Evolutionary conservation across 2,797 vertebrate species (phyloP).

Genomic region (Lophura swinhoii): DNA sequence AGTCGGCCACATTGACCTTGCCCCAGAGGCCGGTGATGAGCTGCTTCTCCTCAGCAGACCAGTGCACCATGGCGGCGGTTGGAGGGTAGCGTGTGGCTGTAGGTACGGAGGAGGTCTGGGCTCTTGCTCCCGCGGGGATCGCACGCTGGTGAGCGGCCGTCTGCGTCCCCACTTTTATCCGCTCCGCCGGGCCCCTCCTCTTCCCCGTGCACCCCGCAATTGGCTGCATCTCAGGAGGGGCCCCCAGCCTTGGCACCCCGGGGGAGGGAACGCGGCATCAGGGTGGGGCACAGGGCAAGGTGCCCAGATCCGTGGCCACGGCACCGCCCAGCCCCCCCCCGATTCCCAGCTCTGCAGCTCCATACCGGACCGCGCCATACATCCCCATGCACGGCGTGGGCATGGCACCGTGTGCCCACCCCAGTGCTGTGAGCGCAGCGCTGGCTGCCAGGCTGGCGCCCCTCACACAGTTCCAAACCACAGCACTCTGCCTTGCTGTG

Average conservation of each 20-base stretch:
- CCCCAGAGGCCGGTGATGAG: conserved; percentile 71
- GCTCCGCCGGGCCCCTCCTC: neutral
- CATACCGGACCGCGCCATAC: rapidly evolving
- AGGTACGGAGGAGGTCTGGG: neutral
- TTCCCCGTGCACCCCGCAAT: neutral
- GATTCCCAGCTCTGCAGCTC: neutral
- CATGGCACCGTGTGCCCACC: rapidly evolving
- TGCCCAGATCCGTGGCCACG: neutral
- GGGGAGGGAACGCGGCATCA: neutral
- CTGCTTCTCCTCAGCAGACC: conserved; percentile 79
- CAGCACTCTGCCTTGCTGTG: rapidly evolving
- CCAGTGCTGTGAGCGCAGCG: rapidly evolving
- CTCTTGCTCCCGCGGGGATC: conserved; percentile 31
- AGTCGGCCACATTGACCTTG: conserved; percentile 69
- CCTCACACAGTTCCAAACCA: rapidly evolving
- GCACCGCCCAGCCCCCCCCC: rapidly evolving
- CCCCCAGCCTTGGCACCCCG: neutral
- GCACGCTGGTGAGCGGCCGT: neutral
- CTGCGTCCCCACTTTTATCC: neutral
- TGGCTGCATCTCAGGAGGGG: neutral
- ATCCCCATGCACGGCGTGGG: rapidly evolving
- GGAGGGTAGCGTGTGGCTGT: neutral
- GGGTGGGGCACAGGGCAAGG: conserved; percentile 38
- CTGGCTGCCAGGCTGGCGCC: rapidly evolving
- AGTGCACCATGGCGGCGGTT: conserved; percentile 81